Evolutionary conservation across 2,113 vertebrate genomes (phyloP).

Genomic region (Scomber scombrus): DNA sequence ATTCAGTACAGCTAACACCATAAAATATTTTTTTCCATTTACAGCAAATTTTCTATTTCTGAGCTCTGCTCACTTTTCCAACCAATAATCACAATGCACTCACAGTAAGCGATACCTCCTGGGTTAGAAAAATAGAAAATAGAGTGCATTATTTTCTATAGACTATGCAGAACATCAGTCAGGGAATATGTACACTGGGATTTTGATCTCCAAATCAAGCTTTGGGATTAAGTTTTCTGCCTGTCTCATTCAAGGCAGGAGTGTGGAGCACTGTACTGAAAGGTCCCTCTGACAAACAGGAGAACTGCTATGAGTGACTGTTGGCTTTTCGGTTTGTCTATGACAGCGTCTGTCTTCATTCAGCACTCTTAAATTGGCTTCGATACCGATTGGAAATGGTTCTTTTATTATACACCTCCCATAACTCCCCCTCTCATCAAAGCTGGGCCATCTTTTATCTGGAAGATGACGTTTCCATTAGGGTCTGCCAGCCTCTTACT

Average conservation of each 20-base stretch:
- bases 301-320: slow-evolving; percentile 66
- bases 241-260: slow-evolving; percentile 47
- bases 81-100: slow-evolving; percentile 43
- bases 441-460: slow-evolving; percentile 77
- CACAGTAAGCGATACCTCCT: slow-evolving; percentile 46
- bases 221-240: slow-evolving; percentile 36
- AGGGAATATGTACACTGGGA: slow-evolving; percentile 53
- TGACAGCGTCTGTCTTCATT: slow-evolving; percentile 80
- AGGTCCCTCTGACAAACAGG: slow-evolving; percentile 65
- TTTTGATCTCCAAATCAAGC: slow-evolving; percentile 58
- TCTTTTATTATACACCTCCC: slow-evolving; percentile 77
- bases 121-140: slow-evolving; percentile 40
- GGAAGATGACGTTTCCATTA: slow-evolving; percentile 85
- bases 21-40: slow-evolving; percentile 19
- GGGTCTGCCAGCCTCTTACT: slow-evolving; percentile 80
- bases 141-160: slow-evolving; percentile 39
- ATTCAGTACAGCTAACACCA: slow-evolving; percentile 1
- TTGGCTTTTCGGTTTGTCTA: slow-evolving; percentile 69
- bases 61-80: slow-evolving; percentile 42
- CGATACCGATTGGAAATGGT: slow-evolving; percentile 78
- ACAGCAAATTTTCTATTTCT: slow-evolving; percentile 39
- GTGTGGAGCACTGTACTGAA: slow-evolving; percentile 50
- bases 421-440: slow-evolving; percentile 79
- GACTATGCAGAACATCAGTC: slow-evolving; percentile 31
- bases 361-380: slow-evolving; percentile 74